Conservation (phyloP, 2,113 vertebrate genomes). For the Vidua macroura region DNA sequence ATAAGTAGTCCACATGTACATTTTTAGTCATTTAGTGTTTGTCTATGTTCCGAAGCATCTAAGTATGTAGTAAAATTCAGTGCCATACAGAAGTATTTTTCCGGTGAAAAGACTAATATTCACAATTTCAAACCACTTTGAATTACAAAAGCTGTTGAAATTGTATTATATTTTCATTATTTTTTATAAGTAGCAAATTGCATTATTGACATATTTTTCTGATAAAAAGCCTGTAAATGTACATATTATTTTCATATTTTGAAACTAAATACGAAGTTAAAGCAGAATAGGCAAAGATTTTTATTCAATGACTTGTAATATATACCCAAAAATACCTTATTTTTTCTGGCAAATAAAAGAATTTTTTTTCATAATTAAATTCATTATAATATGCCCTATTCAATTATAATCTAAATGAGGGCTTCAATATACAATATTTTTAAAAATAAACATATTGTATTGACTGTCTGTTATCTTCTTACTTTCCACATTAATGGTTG, state of each 20-base stretch:
- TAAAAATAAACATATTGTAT: background rate
- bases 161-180: background rate
- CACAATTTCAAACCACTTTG: background rate
- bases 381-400: background rate
- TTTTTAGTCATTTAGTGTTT: background rate
- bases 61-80: background rate
- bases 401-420: background rate
- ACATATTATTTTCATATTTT: background rate
- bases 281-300: background rate
- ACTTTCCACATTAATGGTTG: background rate
- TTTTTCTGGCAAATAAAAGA: background rate
- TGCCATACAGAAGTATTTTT: background rate
- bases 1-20: background rate
- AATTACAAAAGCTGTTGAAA: background rate
- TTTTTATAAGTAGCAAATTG: background rate
- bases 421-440: background rate
- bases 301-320: background rate
- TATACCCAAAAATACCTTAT: background rate
- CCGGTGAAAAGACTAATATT: background rate
- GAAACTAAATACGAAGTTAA: background rate
- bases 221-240: accelerated
- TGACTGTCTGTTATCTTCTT: background rate
- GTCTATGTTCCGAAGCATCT: background rate
- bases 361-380: background rate
- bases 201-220: background rate